Base-by-base conservation (phyloP, 2,888 invertebrate genomes). In the Lepidonotus clava region DNA sequence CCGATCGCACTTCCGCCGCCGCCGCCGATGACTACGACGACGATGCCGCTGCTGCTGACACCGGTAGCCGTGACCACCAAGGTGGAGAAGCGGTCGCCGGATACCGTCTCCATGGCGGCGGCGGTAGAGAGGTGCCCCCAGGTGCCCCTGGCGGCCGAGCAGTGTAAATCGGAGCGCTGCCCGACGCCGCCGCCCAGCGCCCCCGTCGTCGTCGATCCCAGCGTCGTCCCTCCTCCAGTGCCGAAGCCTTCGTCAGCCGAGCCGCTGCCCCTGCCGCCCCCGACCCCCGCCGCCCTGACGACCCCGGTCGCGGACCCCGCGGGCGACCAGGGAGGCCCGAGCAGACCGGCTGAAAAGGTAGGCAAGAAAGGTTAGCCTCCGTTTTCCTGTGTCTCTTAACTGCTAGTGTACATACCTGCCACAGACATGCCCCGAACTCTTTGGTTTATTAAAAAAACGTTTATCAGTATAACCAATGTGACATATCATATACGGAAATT, bases 301-400 rank as follows among this genome's bases (percentile, higher is more conserved):
- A n/a, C n/a, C 71, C 6, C 32, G 32, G 71, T 36, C 8, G 36
- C 11, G 32, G 6, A 32, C 38, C 0, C 5, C 5, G 66, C n/a
- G 66, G 80, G 46, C 28, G 80, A 41, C 8, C 24, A 80, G 51
- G 80, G 80, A 80, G 51, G 80, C 41, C 46, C 11, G 46, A 41
- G 51, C 46, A 80, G 51, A 80, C 80, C 80, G 80, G 80, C 80
- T 80, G 80, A 80, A 24, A 80, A 80, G 80, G 80, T 80, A 80
- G 80, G 80, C 80, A 80, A 28, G 46, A 80, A 80, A 80, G 80
- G 80, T 80, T 80, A 80, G 80, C 80, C 46, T 80, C 51, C 80
- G 18, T 51, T 80, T 80, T 80, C 28, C 41, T 80, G 80, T 80
- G 80, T 80, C 51, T 80, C 41, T 46, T 80, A 80, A 80, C 51